phyloP scores from a whole-genome alignment of 2,888 invertebrate species.

The Cosmia trapezina region DNA sequence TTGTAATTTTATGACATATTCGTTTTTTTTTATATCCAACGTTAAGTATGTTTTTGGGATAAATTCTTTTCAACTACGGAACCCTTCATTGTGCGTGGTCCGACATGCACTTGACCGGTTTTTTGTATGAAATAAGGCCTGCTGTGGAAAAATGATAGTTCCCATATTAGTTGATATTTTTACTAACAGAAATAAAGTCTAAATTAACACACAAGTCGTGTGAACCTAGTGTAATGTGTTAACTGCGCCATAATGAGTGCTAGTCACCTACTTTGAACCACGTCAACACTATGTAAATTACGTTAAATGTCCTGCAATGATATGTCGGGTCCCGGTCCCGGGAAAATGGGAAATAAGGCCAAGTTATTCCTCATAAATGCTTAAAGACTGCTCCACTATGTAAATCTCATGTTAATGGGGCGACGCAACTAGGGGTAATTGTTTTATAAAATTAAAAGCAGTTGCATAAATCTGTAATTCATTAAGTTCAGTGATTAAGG shows the following conservation, averaged over 20 bases:
- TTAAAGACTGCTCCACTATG: slow-evolving; percentile 58
- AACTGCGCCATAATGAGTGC: slow-evolving; percentile 37
- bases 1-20: too few relatives aligned
- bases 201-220: neutral
- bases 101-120: too few relatives aligned
- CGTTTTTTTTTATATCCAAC: too few relatives aligned
- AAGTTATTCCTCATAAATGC: slow-evolving; percentile 63
- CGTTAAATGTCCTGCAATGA: slow-evolving; percentile 65
- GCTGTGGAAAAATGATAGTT: neutral
- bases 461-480: slow-evolving; percentile 44
- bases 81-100: too few relatives aligned
- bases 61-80: too few relatives aligned
- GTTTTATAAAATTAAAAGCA: slow-evolving; percentile 56
- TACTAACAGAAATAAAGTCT: neutral
- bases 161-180: neutral
- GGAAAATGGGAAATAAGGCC: slow-evolving; percentile 48
- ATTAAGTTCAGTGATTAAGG: slow-evolving; percentile 23
- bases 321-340: slow-evolving; percentile 59
- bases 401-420: slow-evolving; percentile 60
- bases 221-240: slow-evolving; percentile 15
- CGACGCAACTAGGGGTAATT: slow-evolving; percentile 54
- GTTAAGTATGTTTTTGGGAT: too few relatives aligned
- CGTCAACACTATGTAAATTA: slow-evolving; percentile 67
- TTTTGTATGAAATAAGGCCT: neutral
- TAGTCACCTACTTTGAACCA: slow-evolving; percentile 39